Conservation (phyloP, 2,888 invertebrate species). For the Marasmarcha lunaedactyla region DNA sequence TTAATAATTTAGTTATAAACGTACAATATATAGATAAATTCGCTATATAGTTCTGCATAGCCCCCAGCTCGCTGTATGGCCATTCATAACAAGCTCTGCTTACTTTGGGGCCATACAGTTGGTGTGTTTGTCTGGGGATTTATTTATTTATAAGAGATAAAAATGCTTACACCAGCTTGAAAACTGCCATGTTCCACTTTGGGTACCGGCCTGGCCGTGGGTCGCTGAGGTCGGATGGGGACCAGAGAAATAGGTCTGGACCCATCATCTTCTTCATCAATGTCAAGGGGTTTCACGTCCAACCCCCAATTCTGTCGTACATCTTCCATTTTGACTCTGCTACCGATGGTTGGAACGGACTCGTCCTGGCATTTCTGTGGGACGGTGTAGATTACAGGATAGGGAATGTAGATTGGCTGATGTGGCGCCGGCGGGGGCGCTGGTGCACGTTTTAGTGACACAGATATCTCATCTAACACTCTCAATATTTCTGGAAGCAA, state of each 20-base stretch:
- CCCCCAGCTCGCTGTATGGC: too few relatives aligned
- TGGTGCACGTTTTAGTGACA: constrained; percentile 26
- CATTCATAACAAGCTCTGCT: too few relatives aligned
- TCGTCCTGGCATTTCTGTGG: constrained; percentile 23
- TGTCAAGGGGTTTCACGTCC: constrained; percentile 19
- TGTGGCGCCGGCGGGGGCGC: constrained; percentile 29
- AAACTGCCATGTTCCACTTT: constrained; percentile 31
- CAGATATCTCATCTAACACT: constrained; percentile 38
- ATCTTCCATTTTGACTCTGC: constrained; percentile 34
- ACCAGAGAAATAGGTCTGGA: constrained; percentile 42
- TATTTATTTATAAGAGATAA: too few relatives aligned
- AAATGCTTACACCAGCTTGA: constrained; percentile 22
- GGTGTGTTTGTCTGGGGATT: too few relatives aligned
- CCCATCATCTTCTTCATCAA: constrained; percentile 24
- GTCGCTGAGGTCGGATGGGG: constrained; percentile 22
- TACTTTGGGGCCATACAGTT: too few relatives aligned
- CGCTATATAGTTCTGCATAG: too few relatives aligned
- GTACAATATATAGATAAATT: too few relatives aligned
- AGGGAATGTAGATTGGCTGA: constrained; percentile 45
- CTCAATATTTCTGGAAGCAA: constrained; percentile 32
- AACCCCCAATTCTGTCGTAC: constrained; percentile 41
- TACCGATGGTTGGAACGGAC: constrained; percentile 19
- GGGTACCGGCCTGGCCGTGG: constrained; percentile 21
- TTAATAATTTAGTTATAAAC: too few relatives aligned
- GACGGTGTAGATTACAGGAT: constrained; percentile 33